Conservation (phyloP, 2,888 invertebrate species). For the Alitta virens region DNA sequence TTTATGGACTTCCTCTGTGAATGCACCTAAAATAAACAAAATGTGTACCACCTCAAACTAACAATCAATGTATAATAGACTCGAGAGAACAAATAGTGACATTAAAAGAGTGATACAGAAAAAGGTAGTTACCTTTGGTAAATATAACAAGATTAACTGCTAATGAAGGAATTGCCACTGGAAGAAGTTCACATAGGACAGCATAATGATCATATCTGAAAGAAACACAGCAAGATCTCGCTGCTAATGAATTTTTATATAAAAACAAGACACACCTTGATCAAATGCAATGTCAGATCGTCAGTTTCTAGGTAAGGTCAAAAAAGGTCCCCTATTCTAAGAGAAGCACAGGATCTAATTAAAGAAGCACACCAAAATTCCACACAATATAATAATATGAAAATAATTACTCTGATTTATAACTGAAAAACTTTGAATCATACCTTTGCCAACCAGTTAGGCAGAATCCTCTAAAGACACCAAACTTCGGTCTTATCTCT, state of each 20-base stretch:
- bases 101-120: not conserved
- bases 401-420: too few relatives aligned
- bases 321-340: too few relatives aligned
- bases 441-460: slow-evolving; percentile 60
- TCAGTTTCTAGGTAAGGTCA: too few relatives aligned
- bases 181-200: slow-evolving; percentile 59
- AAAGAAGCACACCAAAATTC: too few relatives aligned
- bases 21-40: not conserved
- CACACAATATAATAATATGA: too few relatives aligned
- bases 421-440: too few relatives aligned
- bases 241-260: too few relatives aligned
- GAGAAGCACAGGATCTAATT: too few relatives aligned
- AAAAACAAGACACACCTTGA: not conserved
- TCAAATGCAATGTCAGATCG: too few relatives aligned
- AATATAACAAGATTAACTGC: slow-evolving; percentile 46
- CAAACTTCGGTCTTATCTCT: slow-evolving; percentile 39
- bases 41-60: too few relatives aligned
- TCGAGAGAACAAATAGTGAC: not conserved
- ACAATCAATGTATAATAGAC: not conserved
- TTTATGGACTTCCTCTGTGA: slow-evolving; percentile 37
- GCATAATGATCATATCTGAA: slow-evolving; percentile 58
- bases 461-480: slow-evolving; percentile 54
- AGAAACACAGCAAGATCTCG: too few relatives aligned
- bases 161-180: slow-evolving; percentile 58
- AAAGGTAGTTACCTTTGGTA: slow-evolving; percentile 31